Base-by-base conservation (phyloP, 2,888 invertebrate species). In the Phoronis australis region DNA sequence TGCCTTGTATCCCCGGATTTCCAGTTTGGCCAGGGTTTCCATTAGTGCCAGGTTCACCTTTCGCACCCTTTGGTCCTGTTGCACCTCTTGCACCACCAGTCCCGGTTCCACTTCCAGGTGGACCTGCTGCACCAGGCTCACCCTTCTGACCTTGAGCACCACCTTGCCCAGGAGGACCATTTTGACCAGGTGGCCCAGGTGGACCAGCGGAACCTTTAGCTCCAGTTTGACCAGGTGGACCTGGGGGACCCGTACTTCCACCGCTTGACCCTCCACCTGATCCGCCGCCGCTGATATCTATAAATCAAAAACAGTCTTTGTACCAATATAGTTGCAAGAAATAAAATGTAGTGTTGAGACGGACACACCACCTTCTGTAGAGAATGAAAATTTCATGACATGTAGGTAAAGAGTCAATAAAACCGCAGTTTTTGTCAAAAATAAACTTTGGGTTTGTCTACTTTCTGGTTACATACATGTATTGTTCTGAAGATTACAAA, bases 1-100 rank as follows among this genome's bases (percentile, higher is more conserved):
- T 80, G 0, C 90, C 46, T 21, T 18, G 42, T 24, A n/a, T 22
- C 20, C 52, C 52, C 20, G 48, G 4, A 42, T 42, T 24, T 21
- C 59, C 59, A 43, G 49, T 24, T 23, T 42, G 46, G n/a, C 53
- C 53, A 39, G 39, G 37, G 23, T 45, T 46, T 42, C 54, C 54
- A 18, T 40, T 27, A 4, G 24, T 25, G 31, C 55, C 55, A 37
- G 50, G 42, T 20, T 39, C 31, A 26, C 55, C 55, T 48, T 44
- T 24, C 21, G 37, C 35, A 20, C 57, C 57, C 24, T 40, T 45
- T 9, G 35, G 45, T 46, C 57, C 57, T 27, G 37, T 12, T 18
- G 52, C 41, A 31, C 45, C 35, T 2, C 43, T 22, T 18, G 6
- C 12, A 21, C 52, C 52, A 42, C 4, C 20, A 20, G 20, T 2